Base-by-base conservation (phyloP, 1,140 invertebrate species). In the Rhizoglyphus robini region DNA sequence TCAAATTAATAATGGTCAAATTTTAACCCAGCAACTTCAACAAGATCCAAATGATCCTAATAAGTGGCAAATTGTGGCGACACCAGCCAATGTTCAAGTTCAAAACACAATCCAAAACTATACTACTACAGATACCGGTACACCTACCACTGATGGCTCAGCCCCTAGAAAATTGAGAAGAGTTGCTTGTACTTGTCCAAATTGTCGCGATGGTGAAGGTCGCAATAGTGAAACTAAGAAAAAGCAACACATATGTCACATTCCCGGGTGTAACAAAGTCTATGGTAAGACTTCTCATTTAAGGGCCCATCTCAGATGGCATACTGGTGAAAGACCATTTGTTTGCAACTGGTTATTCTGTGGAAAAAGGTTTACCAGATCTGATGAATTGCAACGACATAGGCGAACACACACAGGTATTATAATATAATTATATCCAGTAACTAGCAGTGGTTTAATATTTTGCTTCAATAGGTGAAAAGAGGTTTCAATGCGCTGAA, bases 131-230 rank as follows among this genome's bases (percentile, higher is more conserved):
- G 65, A 64, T 20, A 60, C 65, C 20, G 61, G 68, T 38, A 18
- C 68, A 3, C 68, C 70, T 11, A 54, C 69, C 4, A 69, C 70
- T 13, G 66, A 70, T 20, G 51, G 54, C 2, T 54, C 63, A 5
- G 54, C 67, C n/a, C 61, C 64, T 25, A 68, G 72, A 49, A 75
- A 85, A 25, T 72, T 86, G 4, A 76, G 91, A 64, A 77, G 94
- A 38, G 89, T 96, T 1, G 92, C 93, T 8, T 97, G 94, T 75
- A 94, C 91, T 0, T 97, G 94, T 77, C 94, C 94, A 0, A 96
- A 97, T 76, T 97, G 94, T 74, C 83, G 86, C 51, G 88, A 92
- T 71, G 87, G 87, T 1, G 89, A 93, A 62, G 73, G 76, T 66
- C 67, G 63, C 61, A 69, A 68, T 59, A 68, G 67, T 59, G 69